Evolutionary conservation across 2,113 vertebrate species (phyloP).

Genomic region (Alectura lathami): DNA sequence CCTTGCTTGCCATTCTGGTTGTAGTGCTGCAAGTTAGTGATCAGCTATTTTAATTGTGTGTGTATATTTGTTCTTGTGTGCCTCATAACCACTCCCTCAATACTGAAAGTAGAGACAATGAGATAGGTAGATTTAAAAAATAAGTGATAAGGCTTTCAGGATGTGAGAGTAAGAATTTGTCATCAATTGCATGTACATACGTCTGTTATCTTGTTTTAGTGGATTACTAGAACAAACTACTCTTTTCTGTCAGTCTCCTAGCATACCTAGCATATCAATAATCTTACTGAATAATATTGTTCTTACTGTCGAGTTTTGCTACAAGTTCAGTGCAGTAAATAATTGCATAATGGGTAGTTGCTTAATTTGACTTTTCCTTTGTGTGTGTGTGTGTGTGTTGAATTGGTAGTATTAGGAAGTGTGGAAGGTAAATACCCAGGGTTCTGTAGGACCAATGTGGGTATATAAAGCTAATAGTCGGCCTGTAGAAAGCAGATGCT

Average conservation of each 20-base stretch:
- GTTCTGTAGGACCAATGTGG: neutral
- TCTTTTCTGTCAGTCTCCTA: neutral
- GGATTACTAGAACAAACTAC: neutral
- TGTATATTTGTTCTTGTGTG: too few species aligned
- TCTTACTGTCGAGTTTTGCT: neutral
- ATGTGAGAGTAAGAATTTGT: neutral
- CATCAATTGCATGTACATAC: neutral
- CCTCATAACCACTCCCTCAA: neutral
- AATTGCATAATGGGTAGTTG: neutral
- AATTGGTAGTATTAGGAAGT: neutral
- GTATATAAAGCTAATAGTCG: neutral
- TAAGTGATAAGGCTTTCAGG: neutral
- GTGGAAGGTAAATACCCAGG: neutral
- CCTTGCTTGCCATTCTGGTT: neutral
- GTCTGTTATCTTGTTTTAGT: neutral
- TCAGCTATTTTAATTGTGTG: accelerated
- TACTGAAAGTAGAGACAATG: neutral
- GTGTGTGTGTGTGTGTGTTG: too few species aligned
- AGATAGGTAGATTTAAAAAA: neutral
- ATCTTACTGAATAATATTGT: neutral
- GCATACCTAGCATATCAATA: neutral
- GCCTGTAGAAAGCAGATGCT: neutral
- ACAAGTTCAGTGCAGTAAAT: neutral
- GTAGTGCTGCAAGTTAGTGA: neutral
- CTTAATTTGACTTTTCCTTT: too few species aligned